Percentiles rank a stretch among this genome's conserved stretches.
phyloP scores from a whole-genome alignment of 2,888 invertebrate genomes.

The Magallana nippona region DNA sequence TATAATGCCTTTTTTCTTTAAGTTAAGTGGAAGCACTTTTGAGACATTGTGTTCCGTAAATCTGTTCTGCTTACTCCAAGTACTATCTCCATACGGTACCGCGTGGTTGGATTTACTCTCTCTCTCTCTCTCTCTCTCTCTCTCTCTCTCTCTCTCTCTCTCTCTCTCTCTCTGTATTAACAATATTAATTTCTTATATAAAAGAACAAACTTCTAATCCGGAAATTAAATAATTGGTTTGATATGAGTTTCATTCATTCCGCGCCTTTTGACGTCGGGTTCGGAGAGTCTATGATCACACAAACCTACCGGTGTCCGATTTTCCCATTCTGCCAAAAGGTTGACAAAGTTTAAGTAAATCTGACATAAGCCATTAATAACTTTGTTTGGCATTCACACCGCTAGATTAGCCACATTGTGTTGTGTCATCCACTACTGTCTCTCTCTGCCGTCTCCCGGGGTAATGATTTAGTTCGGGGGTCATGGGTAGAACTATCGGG shows the following conservation, averaged over 20 bases:
- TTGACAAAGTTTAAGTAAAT: slow-evolving; percentile 17
- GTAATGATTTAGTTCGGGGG: too few species aligned
- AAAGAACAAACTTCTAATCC: slow-evolving; percentile 3
- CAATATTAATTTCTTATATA: too few species aligned
- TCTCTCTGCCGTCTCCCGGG: neutral
- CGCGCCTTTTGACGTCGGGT: too few species aligned
- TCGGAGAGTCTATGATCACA: neutral
- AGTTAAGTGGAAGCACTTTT: slow-evolving; percentile 21
- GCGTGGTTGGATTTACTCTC: neutral
- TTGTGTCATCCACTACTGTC: neutral
- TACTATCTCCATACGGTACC: too few species aligned
- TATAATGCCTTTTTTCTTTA: neutral
- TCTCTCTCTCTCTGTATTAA: neutral
- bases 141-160: neutral
- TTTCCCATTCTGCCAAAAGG: neutral
- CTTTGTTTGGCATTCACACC: neutral
- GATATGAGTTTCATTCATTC: neutral
- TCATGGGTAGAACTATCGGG: too few species aligned
- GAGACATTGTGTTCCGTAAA: neutral
- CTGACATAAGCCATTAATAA: slow-evolving; percentile 1
- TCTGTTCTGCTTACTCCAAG: too few species aligned
- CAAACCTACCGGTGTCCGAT: neutral
- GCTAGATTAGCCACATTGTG: neutral
- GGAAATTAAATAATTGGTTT: slow-evolving; percentile 18
- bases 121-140: neutral